Evolutionary conservation across 2,113 vertebrate species (phyloP).

Genomic region (Petromus typicus): DNA sequence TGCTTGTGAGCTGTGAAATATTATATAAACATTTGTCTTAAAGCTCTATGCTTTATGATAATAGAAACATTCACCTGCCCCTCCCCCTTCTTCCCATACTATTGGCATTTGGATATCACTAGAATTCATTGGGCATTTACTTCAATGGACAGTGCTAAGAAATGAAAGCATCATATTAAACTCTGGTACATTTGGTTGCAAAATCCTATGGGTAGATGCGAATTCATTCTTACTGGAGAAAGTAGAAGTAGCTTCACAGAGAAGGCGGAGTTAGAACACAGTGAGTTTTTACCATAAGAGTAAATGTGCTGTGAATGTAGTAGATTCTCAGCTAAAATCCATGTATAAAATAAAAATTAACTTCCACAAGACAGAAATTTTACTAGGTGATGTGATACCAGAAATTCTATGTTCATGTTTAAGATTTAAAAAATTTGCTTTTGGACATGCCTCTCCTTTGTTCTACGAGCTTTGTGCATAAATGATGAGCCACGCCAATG

Average conservation of each 20-base stretch:
- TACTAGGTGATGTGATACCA: neutral
- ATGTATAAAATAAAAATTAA: neutral
- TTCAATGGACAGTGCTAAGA: neutral
- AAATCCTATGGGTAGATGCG: neutral
- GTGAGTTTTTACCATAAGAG: neutral
- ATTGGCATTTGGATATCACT: neutral
- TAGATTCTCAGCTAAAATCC: slow-evolving; percentile 15
- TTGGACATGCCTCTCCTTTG: slow-evolving; percentile 23
- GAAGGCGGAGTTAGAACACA: neutral
- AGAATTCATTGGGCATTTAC: neutral
- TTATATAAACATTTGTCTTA: neutral
- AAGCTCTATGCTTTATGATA: neutral
- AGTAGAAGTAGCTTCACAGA: neutral
- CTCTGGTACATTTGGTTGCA: neutral
- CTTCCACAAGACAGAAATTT: neutral
- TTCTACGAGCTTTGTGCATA: slow-evolving; percentile 63
- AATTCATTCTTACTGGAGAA: neutral
- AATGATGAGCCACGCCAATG: slow-evolving; percentile 66
- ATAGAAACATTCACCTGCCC: neutral
- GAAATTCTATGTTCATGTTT: slow-evolving; percentile 23
- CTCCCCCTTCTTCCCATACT: neutral
- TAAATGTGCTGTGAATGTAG: neutral
- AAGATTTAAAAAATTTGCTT: neutral
- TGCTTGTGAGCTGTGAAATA: neutral
- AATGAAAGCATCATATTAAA: neutral